Evolutionary conservation across 2,888 invertebrate genomes (phyloP), one percentile per base, ranked within the genome.

Genomic region (Archips crataeganus): DNA sequence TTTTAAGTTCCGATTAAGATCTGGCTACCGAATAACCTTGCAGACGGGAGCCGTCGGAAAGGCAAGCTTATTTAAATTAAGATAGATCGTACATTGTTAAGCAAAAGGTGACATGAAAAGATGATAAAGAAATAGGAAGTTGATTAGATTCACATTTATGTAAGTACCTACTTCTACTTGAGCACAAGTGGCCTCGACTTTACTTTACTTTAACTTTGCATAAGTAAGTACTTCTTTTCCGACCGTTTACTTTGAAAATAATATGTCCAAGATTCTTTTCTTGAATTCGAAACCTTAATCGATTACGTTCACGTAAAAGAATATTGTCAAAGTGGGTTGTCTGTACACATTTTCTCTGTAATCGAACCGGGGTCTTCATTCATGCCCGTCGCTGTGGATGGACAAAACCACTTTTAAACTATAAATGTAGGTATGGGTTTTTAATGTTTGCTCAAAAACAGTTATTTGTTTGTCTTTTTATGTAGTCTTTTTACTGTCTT

Each of bases 21-120:
- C 84, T 83, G 82, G 87, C 88, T 89, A 89, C 89, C 86, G 88
- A 87, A 88, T 86, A 80, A 83, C 83, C 80, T 82, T 77, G 79
- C 77, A 85, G 87, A 89, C 84, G 82, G 81, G 84, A 90, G 86
- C 80, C 82, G 78, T 72, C 75, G 76, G 76, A 69, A 60, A 64
- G 36, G 51, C 73, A 63, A 64, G 36, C 70, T 70, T 69, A 57
- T 57, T 54, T 57, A 71, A 61, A 70, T 66, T 45, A 69, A 74
- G 70, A 61, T 64, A 66, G 70, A 63, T 49, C 11, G 39, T 60
- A 8, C 9, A 36, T 60, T 60, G 39, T 39, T 13, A n/a, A 60
- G n/a, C n/a, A 39, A 57, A 70, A 64, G n/a, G 49, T 49, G 65
- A 66, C 49, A 71, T 51, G 32, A 70, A 32, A 9, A 39, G 51